These are phyloP conservation scores for Paratrypauchen microcephalus DNA, from an alignment of 2,797 vertebrate species.

Conservation along the genomic window DNA sequence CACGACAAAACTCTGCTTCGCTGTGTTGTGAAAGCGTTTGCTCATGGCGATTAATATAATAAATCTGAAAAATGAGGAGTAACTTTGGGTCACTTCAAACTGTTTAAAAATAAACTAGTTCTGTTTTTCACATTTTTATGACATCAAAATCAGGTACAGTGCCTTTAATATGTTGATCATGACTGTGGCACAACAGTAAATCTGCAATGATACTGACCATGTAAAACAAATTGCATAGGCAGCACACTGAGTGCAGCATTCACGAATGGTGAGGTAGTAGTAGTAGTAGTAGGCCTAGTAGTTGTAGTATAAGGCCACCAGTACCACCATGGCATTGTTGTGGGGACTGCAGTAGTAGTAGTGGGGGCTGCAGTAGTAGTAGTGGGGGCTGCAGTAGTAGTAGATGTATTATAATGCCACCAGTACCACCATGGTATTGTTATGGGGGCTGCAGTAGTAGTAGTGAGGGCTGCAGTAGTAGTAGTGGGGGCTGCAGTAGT, in stretches of 20 bases:
- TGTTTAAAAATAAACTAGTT: no score
- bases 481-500: not conserved
- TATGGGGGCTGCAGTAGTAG: not conserved
- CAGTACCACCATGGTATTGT: no score
- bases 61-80: no score
- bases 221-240: conserved; percentile 58
- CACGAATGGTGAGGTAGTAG: no score
- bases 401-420: no score
- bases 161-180: not conserved
- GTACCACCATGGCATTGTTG: not conserved
- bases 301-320: not conserved
- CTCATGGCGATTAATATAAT: no score
- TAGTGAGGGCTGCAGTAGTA: not conserved
- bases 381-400: not conserved
- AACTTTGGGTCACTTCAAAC: no score
- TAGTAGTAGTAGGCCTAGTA: not conserved
- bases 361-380: not conserved
- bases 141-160: no score
- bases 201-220: conserved; percentile 40
- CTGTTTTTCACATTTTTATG: no score
- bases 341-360: not conserved
- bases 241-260: conserved; percentile 66
- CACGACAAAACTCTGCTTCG: no score
- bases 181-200: not conserved
- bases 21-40: not conserved